Conservation (phyloP, 2,113 vertebrate genomes). For the Balaenoptera acutorostrata region DNA sequence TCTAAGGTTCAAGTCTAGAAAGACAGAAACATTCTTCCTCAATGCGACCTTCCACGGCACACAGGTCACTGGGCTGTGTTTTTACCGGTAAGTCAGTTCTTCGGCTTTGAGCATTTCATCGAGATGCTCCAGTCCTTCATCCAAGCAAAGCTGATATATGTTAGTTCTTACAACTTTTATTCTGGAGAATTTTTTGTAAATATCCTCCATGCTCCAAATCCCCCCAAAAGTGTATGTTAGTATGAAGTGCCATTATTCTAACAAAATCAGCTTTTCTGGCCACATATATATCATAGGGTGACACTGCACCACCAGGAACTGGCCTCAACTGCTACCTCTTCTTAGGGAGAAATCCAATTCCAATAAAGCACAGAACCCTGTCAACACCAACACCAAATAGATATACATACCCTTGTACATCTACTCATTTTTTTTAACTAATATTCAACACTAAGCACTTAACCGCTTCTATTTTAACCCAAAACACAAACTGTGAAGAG, state of each 20-base stretch:
- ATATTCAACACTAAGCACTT: background rate
- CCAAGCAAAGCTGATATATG: background rate
- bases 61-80: background rate
- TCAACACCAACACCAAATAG: background rate
- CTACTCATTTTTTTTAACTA: background rate
- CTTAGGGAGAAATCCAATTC: background rate
- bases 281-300: background rate
- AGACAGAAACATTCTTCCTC: background rate
- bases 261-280: background rate
- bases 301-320: background rate
- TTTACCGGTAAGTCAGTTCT: background rate
- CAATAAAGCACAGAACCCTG: background rate
- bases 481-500: background rate
- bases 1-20: background rate
- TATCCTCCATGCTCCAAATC: background rate
- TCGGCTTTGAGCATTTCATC: background rate
- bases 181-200: background rate
- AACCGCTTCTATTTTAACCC: background rate
- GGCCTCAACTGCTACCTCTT: background rate
- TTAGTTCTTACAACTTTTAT: background rate
- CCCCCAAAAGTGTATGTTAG: background rate
- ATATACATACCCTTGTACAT: background rate
- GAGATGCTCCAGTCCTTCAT: background rate
- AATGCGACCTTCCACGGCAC: background rate
- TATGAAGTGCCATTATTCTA: background rate